phyloP scores from a whole-genome alignment of 1,140 invertebrate species.

The Drosophila ogumai region DNA sequence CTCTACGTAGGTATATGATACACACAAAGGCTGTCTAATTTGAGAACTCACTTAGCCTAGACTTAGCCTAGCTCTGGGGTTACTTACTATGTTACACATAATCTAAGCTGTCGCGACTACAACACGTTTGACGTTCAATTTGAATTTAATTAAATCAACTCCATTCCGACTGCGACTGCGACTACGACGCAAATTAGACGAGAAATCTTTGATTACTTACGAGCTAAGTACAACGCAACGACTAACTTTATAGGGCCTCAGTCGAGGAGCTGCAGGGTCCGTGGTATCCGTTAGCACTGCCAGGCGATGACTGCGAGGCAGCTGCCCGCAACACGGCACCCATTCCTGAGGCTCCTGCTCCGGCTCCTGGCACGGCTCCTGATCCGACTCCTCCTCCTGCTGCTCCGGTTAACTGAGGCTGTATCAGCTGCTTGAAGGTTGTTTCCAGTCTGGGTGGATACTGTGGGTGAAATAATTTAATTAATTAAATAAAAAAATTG shows the following conservation, averaged over 20 bases:
- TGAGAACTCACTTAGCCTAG: conserved; percentile 38
- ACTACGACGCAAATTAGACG: conserved; percentile 28
- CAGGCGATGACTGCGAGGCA: conserved; percentile 36
- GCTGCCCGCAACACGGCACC: conserved; percentile 28
- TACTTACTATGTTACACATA: conserved; percentile 81
- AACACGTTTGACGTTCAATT: conserved; percentile 79
- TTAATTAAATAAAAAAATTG: background rate
- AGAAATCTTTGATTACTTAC: conserved; percentile 35
- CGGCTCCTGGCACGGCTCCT: conserved; percentile 5
- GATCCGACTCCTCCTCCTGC: conserved; percentile 10
- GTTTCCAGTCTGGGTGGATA: conserved; percentile 74
- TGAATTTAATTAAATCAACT: conserved; percentile 64
- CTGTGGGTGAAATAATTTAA: conserved; percentile 19
- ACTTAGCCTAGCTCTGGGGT: conserved; percentile 40
- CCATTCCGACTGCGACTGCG: conserved; percentile 10
- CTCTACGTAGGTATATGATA: conserved; percentile 41
- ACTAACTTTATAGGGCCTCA: conserved; percentile 74
- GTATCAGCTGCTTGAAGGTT: conserved; percentile 66
- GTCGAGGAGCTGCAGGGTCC: conserved; percentile 83
- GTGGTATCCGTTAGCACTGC: conserved; percentile 66
- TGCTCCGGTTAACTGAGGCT: conserved; percentile 50
- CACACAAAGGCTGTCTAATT: conserved; percentile 32
- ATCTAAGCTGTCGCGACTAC: conserved; percentile 70
- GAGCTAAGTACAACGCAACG: conserved; percentile 21
- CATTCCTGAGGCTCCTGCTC: conserved; percentile 18